Conservation (phyloP, 2,797 vertebrate genomes). For the Gymnopithys bicolor region DNA sequence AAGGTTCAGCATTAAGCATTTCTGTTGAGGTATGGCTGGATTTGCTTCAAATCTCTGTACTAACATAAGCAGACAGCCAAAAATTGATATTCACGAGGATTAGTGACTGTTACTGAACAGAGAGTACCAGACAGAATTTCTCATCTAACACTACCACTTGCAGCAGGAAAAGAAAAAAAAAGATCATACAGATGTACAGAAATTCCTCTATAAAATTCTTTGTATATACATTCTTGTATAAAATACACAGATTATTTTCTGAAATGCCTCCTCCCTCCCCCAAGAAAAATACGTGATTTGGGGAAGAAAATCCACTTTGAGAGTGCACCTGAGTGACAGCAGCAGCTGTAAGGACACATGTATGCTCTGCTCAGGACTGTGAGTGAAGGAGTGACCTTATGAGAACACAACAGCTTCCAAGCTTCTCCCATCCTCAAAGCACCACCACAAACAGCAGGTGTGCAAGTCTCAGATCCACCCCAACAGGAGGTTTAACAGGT, state of each 20-base stretch:
- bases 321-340: neutral
- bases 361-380: neutral
- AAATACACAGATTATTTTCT: neutral
- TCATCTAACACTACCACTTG: neutral
- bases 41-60: neutral
- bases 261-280: neutral
- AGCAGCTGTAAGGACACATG: accelerated
- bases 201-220: neutral
- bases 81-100: neutral
- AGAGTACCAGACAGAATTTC: neutral
- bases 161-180: neutral
- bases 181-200: neutral
- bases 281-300: neutral
- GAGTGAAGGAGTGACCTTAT: neutral
- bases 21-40: neutral
- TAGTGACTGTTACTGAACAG: neutral
- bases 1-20: neutral
- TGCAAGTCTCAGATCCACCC: neutral
- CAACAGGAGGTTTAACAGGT: neutral
- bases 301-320: neutral
- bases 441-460: neutral
- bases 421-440: neutral
- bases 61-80: neutral
- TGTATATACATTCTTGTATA: neutral
- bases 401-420: neutral